Percentiles rank a stretch among this genome's conserved stretches.
Evolutionary conservation across 1,140 invertebrate genomes (phyloP).

Genomic region (Drosophila parvula): DNA sequence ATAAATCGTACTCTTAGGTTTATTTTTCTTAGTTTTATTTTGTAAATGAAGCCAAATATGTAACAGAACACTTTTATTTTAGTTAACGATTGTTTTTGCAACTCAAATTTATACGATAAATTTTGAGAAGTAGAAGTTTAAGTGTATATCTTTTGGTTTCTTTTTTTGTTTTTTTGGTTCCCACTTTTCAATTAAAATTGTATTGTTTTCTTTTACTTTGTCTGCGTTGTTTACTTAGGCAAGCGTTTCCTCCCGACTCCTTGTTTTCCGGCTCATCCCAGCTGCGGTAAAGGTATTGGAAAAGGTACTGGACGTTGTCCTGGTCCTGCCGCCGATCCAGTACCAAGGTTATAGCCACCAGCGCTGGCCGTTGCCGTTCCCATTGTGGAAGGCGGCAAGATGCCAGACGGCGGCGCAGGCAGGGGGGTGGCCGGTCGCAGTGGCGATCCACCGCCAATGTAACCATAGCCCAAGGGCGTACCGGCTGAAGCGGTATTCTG

Average conservation of each 20-base stretch:
- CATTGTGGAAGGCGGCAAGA: conserved; percentile 9
- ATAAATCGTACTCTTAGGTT: too few species aligned
- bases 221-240: conserved; percentile 78
- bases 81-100: not conserved
- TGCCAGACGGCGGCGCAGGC: conserved; percentile 10
- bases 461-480: conserved; percentile 48
- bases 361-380: conserved; percentile 37
- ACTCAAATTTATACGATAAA: not conserved
- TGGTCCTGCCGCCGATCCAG: conserved; percentile 3
- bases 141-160: conserved; percentile 33
- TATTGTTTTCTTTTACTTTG: conserved; percentile 83
- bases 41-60: not conserved
- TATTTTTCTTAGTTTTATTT: too few species aligned
- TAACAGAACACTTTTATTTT: not conserved
- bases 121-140: not conserved
- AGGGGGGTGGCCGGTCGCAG: conserved; percentile 12
- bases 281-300: conserved; percentile 32
- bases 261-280: conserved; percentile 33
- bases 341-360: conserved; percentile 49
- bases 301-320: conserved; percentile 36
- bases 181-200: conserved; percentile 82
- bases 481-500: conserved; percentile 46
- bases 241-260: conserved; percentile 27
- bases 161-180: conserved; percentile 52
- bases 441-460: conserved; percentile 27